Evolutionary conservation across 2,797 vertebrate genomes (phyloP).

Genomic region (Aselliscus stoliczkanus): DNA sequence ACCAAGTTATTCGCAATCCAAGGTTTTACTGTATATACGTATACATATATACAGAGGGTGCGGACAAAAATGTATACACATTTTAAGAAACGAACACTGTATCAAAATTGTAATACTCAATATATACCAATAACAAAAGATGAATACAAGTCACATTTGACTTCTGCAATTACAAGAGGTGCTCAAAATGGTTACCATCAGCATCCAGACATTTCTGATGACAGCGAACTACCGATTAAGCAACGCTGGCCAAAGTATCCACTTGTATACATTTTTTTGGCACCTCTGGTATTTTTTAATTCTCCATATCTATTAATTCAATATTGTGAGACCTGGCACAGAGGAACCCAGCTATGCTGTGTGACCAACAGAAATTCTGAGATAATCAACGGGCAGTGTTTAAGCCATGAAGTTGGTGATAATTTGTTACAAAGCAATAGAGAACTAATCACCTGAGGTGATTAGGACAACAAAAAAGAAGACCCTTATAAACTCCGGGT

Average conservation of each 20-base stretch:
- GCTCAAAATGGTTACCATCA: too few species aligned
- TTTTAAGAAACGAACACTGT: too few species aligned
- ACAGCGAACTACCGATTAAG: too few species aligned
- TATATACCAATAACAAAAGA: too few species aligned
- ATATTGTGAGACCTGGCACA: neutral
- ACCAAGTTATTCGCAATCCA: too few species aligned
- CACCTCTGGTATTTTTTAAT: neutral
- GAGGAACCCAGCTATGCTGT: neutral
- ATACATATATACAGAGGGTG: neutral
- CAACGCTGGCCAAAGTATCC: too few species aligned
- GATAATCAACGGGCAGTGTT: neutral
- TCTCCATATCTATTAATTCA: neutral
- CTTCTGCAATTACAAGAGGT: too few species aligned
- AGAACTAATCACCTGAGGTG: neutral
- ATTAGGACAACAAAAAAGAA: neutral
- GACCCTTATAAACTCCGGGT: neutral
- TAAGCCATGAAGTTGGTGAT: neutral
- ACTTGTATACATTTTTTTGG: neutral
- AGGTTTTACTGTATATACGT: too few species aligned
- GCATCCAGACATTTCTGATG: too few species aligned
- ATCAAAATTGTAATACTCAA: too few species aligned
- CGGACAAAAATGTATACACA: too few species aligned
- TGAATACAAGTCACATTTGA: too few species aligned
- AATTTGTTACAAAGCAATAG: neutral
- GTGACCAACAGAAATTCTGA: neutral